Base-by-base conservation (phyloP, 2,888 invertebrate genomes). In the Polyommatus iphigenia region DNA sequence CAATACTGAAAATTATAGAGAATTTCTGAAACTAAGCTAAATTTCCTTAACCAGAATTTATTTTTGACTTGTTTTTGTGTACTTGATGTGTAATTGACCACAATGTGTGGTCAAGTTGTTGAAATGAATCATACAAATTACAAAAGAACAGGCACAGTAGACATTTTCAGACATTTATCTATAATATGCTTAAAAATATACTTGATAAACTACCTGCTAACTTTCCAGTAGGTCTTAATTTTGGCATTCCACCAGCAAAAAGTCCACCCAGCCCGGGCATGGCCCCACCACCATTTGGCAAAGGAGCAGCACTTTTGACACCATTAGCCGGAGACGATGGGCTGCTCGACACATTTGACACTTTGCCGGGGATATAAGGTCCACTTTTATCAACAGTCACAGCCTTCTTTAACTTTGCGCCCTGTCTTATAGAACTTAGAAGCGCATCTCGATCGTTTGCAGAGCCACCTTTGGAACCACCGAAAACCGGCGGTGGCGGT, bases 381-480 rank as follows among this genome's bases (percentile, higher is more conserved):
- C 96, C 96, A 95, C 98, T 98, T 90, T 98, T 97, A 88, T 99
- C 98, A 84, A 97, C 96, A n/a, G 98, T 98, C 0, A 96, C 96
- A 78, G 98, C 95, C 91, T 98, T 98, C 89, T 97, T 98, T 82
- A 98, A 92, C 84, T 95, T 95, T 77, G 96, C 92, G 79, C 98
- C 98, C 88, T 96, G 96, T 84, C 98, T 96, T 84, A 98, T 98
- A 15, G 97, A 97, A 85, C 96, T 96, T 71, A 98, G 92, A 79
- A 98, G 93, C 75, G 97, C 96, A 84, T 95, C 95, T 85, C 97
- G 94, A 79, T 95, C 94, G 83, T 96, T 95, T n/a, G 94, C 91
- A 0, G 91, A 88, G n/a, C 90, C 86, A 78, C 90, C 86, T 84
- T 95, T 94, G 1, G 95, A 87, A 80, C 91, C 91, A 41, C 90